Base-by-base conservation (phyloP, 2,888 invertebrate genomes). In the Pseudococcus longispinus region DNA sequence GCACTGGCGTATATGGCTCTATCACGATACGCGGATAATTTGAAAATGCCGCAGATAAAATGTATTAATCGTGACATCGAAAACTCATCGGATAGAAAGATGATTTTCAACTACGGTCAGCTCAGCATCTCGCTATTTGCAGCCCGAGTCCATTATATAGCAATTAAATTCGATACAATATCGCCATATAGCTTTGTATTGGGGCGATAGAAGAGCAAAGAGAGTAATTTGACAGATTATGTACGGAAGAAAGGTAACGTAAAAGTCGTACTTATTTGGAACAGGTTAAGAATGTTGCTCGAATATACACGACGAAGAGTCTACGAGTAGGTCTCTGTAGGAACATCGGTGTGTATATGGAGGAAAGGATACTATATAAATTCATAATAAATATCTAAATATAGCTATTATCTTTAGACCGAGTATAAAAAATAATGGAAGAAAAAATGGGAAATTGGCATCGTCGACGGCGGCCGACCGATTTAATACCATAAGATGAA, bases 361-460 rank as follows among this genome's bases (percentile, higher is more conserved):
- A 37, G 9, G 37, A 37, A 8, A 18, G 18, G 18, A 29, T 32
- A 32, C 32, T 32, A 74, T 32, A 74, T 74, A 74, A 74, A 74
- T 74, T 74, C 74, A 37, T 74, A 74, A 74, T 74, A 74, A 74
- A 32, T 74, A 74, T 74, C 74, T 74, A 74, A 74, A 74, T 74
- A 74, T 74, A 74, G 74, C 32, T 74, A 74, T 74, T 74, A 74
- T 74, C 74, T 74, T 74, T 37, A 37, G 8, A 60, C 60, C 60
- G 60, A 20, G 60, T 60, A 37, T 37, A 37, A 37, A 37, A 37
- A 60, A 60, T 13, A 23, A 60, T 18, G 60, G 20, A 23, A 60
- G 20, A 60, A 60, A 60, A 60, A 20, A 60, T 51, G n/a, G 23
- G 60, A 60, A 60, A 60, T 60, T 60, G 60, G 60, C 60, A 60